These are phyloP conservation scores for Anguilla marmorata DNA, from an alignment of 2,797 vertebrate genomes.

Conservation along the genomic window DNA sequence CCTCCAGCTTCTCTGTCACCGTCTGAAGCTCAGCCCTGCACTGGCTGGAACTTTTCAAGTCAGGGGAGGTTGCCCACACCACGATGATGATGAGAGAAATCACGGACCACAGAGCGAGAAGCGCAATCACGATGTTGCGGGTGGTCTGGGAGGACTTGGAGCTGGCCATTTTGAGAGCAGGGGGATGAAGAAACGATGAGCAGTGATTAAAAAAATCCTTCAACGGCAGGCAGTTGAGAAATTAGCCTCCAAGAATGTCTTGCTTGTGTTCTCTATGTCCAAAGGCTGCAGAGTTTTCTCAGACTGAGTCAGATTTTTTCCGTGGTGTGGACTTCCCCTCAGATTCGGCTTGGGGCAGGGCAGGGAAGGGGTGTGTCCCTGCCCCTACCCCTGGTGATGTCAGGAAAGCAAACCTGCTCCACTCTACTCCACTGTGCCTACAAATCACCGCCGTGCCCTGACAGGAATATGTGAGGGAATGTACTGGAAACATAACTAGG, in stretches of 20 bases:
- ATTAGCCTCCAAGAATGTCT: neutral
- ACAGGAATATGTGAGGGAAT: neutral
- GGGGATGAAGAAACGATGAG: neutral
- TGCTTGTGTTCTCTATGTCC: slow-evolving; percentile 21
- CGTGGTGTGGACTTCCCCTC: slow-evolving; percentile 46
- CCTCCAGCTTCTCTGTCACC: slow-evolving; percentile 41
- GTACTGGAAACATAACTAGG: neutral
- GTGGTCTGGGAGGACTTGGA: slow-evolving; percentile 37
- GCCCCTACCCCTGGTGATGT: slow-evolving; percentile 39
- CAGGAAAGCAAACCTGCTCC: slow-evolving; percentile 36
- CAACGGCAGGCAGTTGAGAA: neutral
- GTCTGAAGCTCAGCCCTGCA: slow-evolving; percentile 33
- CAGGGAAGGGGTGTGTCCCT: slow-evolving; percentile 56
- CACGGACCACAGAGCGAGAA: slow-evolving; percentile 52
- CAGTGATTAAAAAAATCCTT: slow-evolving; percentile 2
- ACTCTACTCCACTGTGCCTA: neutral
- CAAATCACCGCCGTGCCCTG: neutral
- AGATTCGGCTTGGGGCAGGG: slow-evolving; percentile 32
- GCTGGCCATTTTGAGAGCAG: slow-evolving; percentile 37
- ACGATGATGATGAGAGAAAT: slow-evolving; percentile 51
- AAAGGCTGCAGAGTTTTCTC: neutral
- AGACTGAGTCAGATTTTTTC: slow-evolving; percentile 33
- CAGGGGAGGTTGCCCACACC: slow-evolving; percentile 50
- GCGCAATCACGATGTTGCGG: slow-evolving; percentile 39
- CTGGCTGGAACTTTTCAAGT: slow-evolving; percentile 26